Evolutionary conservation across 1,140 invertebrate genomes (phyloP), one percentile per base, ranked within the genome.

Genomic region (Portunus trituberculatus): DNA sequence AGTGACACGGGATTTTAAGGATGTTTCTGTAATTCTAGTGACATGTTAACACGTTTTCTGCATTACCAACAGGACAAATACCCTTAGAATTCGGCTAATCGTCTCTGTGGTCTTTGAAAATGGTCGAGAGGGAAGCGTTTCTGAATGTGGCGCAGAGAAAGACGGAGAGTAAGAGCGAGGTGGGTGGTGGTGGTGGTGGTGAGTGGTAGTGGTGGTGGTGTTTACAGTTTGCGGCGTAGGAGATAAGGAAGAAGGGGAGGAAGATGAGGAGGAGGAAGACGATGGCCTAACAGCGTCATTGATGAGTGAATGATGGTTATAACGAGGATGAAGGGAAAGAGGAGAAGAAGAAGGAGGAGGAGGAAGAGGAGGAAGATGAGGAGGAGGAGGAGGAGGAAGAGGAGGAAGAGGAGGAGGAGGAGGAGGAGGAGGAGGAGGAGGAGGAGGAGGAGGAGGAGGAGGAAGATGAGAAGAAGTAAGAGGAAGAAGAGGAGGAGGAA

Each of bases 131-230:
- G n/a, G n/a, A n/a, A n/a, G n/a, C n/a, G n/a, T n/a, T n/a, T n/a
- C n/a, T n/a, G n/a, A n/a, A n/a, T n/a, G n/a, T n/a, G n/a, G n/a
- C n/a, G n/a, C n/a, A n/a, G n/a, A n/a, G n/a, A n/a, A n/a, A n/a
- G n/a, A n/a, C n/a, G n/a, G n/a, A n/a, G n/a, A n/a, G n/a, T n/a
- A n/a, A n/a, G n/a, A n/a, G n/a, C n/a, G n/a, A n/a, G n/a, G n/a
- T n/a, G n/a, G n/a, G 67, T 76, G n/a, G 67, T 76, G n/a, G 67
- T 76, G n/a, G 67, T 76, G n/a, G 67, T 76, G n/a, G 67, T 76
- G n/a, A 76, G 67, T 76, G n/a, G 67, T 76, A 76, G 67, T 76
- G 20, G 67, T 76, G 20, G 67, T n/a, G 16, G 52, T 76, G 83
- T 84, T 84, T 14, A 28, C n/a, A 14, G 14, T 84, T 10, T 84